Evolutionary conservation across 2,113 vertebrate species (phyloP), one percentile per base, ranked within the genome.

Genomic region (Progne subis): DNA sequence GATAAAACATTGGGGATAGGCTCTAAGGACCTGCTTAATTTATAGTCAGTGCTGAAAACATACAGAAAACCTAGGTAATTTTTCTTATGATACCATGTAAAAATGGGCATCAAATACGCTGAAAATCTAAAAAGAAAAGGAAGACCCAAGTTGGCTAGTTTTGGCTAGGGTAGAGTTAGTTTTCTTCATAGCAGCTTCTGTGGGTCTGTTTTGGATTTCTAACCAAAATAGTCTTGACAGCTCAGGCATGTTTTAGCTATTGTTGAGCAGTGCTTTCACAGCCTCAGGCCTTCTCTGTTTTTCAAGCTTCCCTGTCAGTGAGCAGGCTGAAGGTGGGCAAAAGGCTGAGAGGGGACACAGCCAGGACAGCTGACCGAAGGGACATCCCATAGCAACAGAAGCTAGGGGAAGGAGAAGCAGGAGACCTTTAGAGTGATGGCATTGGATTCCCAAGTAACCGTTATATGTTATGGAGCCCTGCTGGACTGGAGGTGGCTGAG

Each of bases 381-480:
- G 11, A 12, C n/a, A 10, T 83, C 11, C 57, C 55, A 1, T 43
- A 14, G 37, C 24, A 44, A 2, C 7, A 41, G 70, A 85, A 63
- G 18, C 34, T 55, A 25, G 5, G 13, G 12, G 7, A 24, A 65
- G 55, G 26, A 84, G 59, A 68, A 37, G n/a, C n/a, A 12, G 13
- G 13, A 57, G 21, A 18, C 1, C 0, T 55, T 76, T 4, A 2
- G 61, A 71, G 12, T 32, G 25, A 72, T 32, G 32, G 28, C 1
- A 0, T 65, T 74, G 72, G n/a, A n/a, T 12, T 82, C n/a, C 37
- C 17, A 19, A 46, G 43, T 57, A 34, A 37, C 17, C 1, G 0
- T 67, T 31, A 7, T 0, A 1, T 1, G 1, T 75, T 56, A 18
- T 49, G 11, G 43, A 75, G 47, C 18, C 13, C 39, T 79, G 23